Conservation (phyloP, 92 coral and sea anemone species). For the Epizoanthus scotinus region DNA sequence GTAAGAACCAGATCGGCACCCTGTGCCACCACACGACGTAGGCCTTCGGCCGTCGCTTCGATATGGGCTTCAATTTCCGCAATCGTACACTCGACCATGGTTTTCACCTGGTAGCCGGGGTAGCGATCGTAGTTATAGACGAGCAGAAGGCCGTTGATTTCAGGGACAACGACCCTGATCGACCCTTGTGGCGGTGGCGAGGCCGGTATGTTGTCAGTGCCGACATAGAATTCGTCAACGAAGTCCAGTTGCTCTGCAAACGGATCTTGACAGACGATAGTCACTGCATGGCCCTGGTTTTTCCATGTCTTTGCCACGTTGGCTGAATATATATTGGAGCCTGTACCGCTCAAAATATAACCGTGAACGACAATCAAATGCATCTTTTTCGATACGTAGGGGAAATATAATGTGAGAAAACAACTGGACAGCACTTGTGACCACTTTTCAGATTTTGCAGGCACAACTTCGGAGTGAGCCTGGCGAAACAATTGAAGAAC, state of each 20-base stretch:
- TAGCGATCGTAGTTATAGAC: constrained; percentile 86
- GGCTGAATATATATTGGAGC: constrained; percentile 81
- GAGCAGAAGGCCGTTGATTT: constrained; percentile 76
- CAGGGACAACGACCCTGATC: constrained; percentile 82
- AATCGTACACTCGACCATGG: constrained; percentile 75
- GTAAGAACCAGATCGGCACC: constrained; percentile 87
- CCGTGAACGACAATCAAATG: constrained; percentile 86
- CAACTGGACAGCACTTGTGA: too few species aligned
- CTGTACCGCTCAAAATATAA: constrained; percentile 78
- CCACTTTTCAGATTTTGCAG: too few species aligned
- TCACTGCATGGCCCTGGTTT: constrained; percentile 83
- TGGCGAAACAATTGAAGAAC: too few species aligned
- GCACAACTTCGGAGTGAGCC: too few species aligned
- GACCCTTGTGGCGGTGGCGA: constrained; percentile 68
- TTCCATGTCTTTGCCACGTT: constrained; percentile 87
- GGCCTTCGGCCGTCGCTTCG: constrained; percentile 67
- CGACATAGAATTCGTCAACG: constrained; percentile 77
- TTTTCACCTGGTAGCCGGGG: constrained; percentile 77
- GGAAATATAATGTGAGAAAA: too few species aligned
- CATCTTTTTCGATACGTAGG: constrained; percentile 34
- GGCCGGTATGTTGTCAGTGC: constrained; percentile 70
- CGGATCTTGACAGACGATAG: constrained; percentile 86
- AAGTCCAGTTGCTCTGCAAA: constrained; percentile 70
- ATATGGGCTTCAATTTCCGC: constrained; percentile 91
- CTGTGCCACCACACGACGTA: constrained; percentile 78